Evolutionary conservation across 2,888 invertebrate species (phyloP), one percentile per base, ranked within the genome.

Genomic region (Orchestes rusci): DNA sequence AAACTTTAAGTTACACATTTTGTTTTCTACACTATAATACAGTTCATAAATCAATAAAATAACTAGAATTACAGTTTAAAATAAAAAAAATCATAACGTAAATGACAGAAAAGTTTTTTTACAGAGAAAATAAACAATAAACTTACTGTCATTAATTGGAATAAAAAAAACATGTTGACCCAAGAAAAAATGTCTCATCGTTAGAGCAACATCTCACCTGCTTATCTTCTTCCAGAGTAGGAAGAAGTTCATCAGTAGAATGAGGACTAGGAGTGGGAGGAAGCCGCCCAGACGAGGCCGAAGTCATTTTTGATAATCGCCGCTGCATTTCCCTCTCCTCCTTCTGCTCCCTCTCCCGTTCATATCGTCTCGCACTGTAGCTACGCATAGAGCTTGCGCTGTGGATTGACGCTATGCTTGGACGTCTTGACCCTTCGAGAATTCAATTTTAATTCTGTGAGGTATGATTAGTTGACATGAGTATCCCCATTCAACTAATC

Each of bases 351-450:
- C 84, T 70, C 62, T 89, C 89, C 56, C 80, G 76, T 65, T 89
- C 89, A 69, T 85, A 84, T 52, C 84, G 75, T 65, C 80, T 77
- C 56, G 84, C 77, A 63, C 87, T 86, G 70, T 85, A 88, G 69
- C 87, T 88, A 63, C 84, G 78, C 52, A 86, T 78, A 38, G 88
- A 89, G 50, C 84, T 87, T 57, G 82, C 80, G 74, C 88, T 88
- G 66, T 89, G 88, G 59, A 89, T 75, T 53, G 88, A 89, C 56
- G 82, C 84, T 74, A 88, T 73, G 76, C 88, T 87, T 72, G 88
- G 87, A 74, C 88, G 80, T 75, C 88, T 77, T 65, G 87, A 87
- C 77, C 87, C 88, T 88, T 47, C 17, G n/a, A n/a, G n/a, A n/a
- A n/a, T n/a, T n/a, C 34, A 17, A 34, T n/a, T n/a, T n/a, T n/a